phyloP scores from a whole-genome alignment of 1,140 invertebrate species.

The Bacillus rossius region DNA sequence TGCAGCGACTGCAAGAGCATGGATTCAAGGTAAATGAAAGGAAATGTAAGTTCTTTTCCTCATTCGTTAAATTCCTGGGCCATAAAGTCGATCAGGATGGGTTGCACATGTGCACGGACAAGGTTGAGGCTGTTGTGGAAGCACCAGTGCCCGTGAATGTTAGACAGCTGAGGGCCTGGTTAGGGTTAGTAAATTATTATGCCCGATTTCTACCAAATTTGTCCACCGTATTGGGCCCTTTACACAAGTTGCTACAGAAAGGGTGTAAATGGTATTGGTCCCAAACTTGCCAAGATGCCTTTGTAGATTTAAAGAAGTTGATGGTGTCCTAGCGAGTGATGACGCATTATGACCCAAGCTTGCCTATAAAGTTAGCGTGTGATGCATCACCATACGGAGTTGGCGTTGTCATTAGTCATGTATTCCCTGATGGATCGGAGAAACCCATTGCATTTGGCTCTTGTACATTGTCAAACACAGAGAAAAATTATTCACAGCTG shows the following conservation, averaged over 20 bases:
- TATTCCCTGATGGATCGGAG: slow-evolving; percentile 34
- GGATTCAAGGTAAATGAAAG: slow-evolving; percentile 4
- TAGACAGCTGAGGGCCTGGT: not conserved
- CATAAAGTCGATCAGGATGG: not conserved
- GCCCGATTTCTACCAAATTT: slow-evolving; percentile 36
- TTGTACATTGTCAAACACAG: slow-evolving; percentile 40
- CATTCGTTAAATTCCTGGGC: not conserved
- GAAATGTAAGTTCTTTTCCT: not conserved
- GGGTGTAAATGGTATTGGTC: slow-evolving; percentile 27
- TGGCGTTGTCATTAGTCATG: slow-evolving; percentile 44
- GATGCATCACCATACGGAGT: slow-evolving; percentile 40
- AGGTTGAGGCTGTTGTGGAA: slow-evolving; percentile 21
- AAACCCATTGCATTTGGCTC: slow-evolving; percentile 45
- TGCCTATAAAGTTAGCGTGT: slow-evolving; percentile 44
- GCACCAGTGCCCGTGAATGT: slow-evolving; percentile 16
- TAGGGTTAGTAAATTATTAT: slow-evolving; percentile 28
- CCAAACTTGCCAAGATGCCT: slow-evolving; percentile 22
- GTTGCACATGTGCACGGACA: slow-evolving; percentile 1
- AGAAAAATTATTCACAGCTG: slow-evolving; percentile 45
- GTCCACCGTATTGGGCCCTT: slow-evolving; percentile 24
- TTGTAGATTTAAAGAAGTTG: slow-evolving; percentile 26
- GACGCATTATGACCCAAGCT: slow-evolving; percentile 38
- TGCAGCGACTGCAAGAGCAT: not conserved
- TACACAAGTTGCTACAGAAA: slow-evolving; percentile 25
- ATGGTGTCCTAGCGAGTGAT: slow-evolving; percentile 28